Evolutionary conservation across 1,140 invertebrate genomes (phyloP), one percentile per base, ranked within the genome.

Genomic region (Tachypleus tridentatus): DNA sequence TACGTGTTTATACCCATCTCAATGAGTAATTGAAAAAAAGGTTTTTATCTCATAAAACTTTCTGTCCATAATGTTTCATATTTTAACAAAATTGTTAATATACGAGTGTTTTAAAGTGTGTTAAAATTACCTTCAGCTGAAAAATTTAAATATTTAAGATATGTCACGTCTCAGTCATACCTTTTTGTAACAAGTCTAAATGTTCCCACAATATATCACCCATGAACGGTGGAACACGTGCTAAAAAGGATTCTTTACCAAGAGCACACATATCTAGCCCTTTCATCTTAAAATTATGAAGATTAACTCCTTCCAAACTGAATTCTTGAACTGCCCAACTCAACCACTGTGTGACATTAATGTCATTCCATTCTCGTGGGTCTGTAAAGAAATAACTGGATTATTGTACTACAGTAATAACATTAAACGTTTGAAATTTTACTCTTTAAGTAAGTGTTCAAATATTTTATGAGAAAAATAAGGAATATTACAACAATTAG

Each of bases 131-230:
- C 29, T 29, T 29, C 29, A 29, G 29, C 29, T 29, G 0, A 29
- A 29, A 29, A 29, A 29, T 29, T 29, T 29, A 63, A 7, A 7
- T 9, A 67, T n/a, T n/a, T n/a, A n/a, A n/a, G n/a, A n/a, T 80
- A 57, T 6, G 69, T 66, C 61, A 51, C 71, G 50, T 29, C 29
- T 29, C 79, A 29, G 29, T 80, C 82, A 80, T 82, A 97, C 93
- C 93, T 91, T 93, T 96, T 76, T 95, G 91, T 68, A 98, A 81
- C 67, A 93, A 87, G 77, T 97, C 93, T 72, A 98, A 83, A 77
- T 97, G 94, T 78, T 97, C 93, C 93, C 93, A 97, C 10, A 98
- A 82, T 70, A 98, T 97, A 76, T 98, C 94, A 56, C 93, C 93
- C 78, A 93, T 89, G 78, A 90, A 96, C 58, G 89, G 86, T 4